Evolutionary conservation across 2,797 vertebrate species (phyloP).

Genomic region (Peromyscus nudipes): DNA sequence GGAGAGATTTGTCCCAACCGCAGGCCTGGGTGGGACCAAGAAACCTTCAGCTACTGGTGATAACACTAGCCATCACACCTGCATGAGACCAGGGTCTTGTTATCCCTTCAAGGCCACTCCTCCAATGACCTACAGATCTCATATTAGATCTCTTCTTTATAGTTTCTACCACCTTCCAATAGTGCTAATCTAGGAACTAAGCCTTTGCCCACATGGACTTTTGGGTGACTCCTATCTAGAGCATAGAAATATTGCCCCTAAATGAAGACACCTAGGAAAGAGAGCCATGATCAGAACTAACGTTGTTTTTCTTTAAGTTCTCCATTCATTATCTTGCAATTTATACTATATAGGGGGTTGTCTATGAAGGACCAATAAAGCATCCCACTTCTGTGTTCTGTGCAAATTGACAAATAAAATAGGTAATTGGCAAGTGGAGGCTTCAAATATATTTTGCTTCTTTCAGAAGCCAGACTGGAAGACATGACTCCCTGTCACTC

Average conservation of each 20-base stretch:
- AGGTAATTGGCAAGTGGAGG: neutral
- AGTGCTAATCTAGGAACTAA: neutral
- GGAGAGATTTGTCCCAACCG: too few relatives aligned
- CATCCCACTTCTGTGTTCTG: neutral
- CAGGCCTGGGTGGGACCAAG: too few relatives aligned
- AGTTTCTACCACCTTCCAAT: neutral
- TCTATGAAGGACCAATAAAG: neutral
- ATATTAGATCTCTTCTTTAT: neutral
- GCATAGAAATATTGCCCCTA: neutral
- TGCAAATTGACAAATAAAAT: neutral
- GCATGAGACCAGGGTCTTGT: too few relatives aligned
- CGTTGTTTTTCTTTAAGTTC: neutral
- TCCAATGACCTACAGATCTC: neutral
- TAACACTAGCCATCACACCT: too few relatives aligned
- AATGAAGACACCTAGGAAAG: conserved; percentile 31
- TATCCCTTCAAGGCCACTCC: too few relatives aligned
- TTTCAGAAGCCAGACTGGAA: neutral
- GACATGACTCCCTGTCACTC: neutral
- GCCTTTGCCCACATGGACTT: neutral
- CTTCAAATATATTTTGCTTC: neutral
- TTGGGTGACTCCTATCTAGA: neutral
- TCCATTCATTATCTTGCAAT: neutral
- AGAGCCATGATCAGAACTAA: conserved; percentile 7
- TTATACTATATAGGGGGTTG: neutral
- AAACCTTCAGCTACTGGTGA: too few relatives aligned